phyloP scores from a whole-genome alignment of 2,797 vertebrate genomes.

The Cyclopterus lumpus region DNA sequence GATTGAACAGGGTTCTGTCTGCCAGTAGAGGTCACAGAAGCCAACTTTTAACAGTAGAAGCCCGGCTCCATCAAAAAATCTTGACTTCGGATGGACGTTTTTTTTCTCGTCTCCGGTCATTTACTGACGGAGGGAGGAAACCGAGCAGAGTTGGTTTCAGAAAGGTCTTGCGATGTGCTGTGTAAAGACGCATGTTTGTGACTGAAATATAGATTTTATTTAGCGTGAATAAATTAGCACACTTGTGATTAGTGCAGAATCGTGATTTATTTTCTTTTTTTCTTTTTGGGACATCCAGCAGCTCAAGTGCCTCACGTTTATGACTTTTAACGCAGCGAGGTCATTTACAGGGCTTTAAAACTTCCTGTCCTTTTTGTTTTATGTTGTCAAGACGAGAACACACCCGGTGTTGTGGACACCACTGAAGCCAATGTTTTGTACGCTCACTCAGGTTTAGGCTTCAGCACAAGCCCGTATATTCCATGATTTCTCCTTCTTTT shows the following conservation, averaged over 20 bases:
- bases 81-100: neutral
- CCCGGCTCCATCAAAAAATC: neutral
- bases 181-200: conserved; percentile 3
- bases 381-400: neutral
- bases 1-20: conserved; percentile 34
- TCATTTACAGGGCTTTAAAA: conserved; percentile 48
- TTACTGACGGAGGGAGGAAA: neutral
- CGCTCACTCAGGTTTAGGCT: conserved; percentile 71
- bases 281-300: conserved; percentile 21
- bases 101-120: neutral
- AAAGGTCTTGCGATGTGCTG: neutral
- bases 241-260: conserved; percentile 16
- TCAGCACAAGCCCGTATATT: conserved; percentile 54
- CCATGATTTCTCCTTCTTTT: conserved; percentile 42
- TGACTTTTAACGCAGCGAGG: conserved; percentile 17
- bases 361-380: conserved; percentile 20
- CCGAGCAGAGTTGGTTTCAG: neutral
- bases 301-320: conserved; percentile 53
- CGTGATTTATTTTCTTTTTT: conserved; percentile 4
- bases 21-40: neutral
- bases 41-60: neutral
- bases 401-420: conserved; percentile 29
- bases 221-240: conserved; percentile 18
- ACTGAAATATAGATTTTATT: neutral
- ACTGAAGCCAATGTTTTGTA: conserved; percentile 57